phyloP scores from a whole-genome alignment of 92 coral and sea anemone genomes.

The Porites rus region DNA sequence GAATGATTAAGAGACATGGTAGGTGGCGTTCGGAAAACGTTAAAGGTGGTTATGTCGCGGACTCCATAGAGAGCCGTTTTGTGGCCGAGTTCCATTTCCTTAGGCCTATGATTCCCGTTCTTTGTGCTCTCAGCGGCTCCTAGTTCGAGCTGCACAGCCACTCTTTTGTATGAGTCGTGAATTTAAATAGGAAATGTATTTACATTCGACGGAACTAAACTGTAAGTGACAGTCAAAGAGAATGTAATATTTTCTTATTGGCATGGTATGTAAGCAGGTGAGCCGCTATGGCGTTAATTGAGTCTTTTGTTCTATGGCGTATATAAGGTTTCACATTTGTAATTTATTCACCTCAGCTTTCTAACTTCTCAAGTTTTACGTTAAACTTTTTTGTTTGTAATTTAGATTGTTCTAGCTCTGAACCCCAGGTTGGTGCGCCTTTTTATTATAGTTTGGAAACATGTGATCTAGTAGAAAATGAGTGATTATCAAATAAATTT shows the following conservation, averaged over 20 bases:
- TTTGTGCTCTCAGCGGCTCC: not conserved
- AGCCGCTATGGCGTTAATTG: conserved; percentile 1
- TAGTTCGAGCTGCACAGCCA: not conserved
- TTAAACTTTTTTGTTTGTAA: too few species aligned
- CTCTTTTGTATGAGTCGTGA: not conserved
- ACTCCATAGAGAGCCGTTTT: not conserved
- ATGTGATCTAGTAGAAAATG: too few species aligned
- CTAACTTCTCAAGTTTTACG: too few species aligned
- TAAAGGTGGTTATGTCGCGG: conserved; percentile 5
- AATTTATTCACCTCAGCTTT: too few species aligned
- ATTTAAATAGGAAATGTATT: not conserved
- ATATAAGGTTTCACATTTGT: too few species aligned
- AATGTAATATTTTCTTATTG: not conserved
- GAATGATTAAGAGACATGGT: conserved; percentile 5
- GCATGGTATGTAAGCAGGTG: not conserved
- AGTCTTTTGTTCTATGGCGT: not conserved
- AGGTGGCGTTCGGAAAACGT: not conserved
- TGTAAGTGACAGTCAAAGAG: not conserved
- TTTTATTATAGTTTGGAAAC: too few species aligned
- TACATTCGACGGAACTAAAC: not conserved
- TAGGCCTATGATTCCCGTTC: not conserved
- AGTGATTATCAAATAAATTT: too few species aligned
- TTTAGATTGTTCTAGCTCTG: too few species aligned
- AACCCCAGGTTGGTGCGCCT: too few species aligned
- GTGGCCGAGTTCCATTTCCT: not conserved